These are phyloP conservation scores for Trachelipus rathkii DNA, from an alignment of 1,140 invertebrate genomes.

Conservation along the genomic window DNA sequence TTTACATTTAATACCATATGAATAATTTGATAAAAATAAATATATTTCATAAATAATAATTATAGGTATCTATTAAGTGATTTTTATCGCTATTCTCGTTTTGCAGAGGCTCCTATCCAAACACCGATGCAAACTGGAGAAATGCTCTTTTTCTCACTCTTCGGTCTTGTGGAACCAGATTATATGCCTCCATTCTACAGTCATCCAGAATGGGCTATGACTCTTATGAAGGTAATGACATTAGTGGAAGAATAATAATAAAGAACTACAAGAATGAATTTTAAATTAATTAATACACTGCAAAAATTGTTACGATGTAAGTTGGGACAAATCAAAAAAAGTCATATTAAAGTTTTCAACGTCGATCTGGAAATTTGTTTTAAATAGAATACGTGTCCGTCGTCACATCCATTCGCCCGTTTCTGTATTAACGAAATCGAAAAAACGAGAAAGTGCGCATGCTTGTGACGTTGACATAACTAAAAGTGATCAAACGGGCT, in stretches of 20 bases:
- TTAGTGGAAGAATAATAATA: background rate
- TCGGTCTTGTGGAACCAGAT: slow-evolving; percentile 87
- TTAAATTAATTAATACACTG: background rate
- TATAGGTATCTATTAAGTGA: background rate
- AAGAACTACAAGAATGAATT: background rate
- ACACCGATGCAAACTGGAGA: slow-evolving; percentile 82
- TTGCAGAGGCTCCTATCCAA: slow-evolving; percentile 56
- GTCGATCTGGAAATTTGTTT: too few species aligned
- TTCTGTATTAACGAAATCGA: too few species aligned
- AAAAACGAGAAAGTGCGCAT: too few species aligned
- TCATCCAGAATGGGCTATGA: slow-evolving; percentile 42
- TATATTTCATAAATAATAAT: too few species aligned
- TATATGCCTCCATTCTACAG: slow-evolving; percentile 54
- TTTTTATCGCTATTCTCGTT: background rate
- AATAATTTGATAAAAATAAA: too few species aligned
- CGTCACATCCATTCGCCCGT: too few species aligned
- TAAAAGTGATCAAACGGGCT: too few species aligned
- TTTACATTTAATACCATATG: too few species aligned
- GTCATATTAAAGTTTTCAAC: too few species aligned
- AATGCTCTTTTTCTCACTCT: slow-evolving; percentile 95
- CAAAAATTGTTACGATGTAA: background rate
- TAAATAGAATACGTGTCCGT: too few species aligned
- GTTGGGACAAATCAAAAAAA: slow-evolving; percentile 1
- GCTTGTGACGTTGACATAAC: too few species aligned
- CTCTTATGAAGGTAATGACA: slow-evolving; percentile 43